These are phyloP conservation scores for Zenarchopterus dispar DNA, from an alignment of 2,797 vertebrate species.

Conservation along the genomic window DNA sequence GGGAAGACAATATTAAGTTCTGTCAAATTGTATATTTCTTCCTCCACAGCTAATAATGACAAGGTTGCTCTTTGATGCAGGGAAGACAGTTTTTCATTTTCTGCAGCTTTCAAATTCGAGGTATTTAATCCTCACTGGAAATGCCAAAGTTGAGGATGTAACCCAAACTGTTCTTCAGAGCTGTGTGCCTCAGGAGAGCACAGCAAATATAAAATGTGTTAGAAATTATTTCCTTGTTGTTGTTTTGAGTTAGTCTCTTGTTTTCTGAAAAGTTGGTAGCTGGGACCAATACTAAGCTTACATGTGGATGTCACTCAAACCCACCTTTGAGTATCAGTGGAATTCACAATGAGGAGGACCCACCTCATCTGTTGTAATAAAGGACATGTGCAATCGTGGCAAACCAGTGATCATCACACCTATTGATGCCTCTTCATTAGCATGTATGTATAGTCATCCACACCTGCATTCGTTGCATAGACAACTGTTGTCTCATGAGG, in stretches of 20 bases:
- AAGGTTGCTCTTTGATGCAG: conserved; percentile 74
- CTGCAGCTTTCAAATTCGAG: conserved; percentile 70
- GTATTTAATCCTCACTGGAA: conserved; percentile 77
- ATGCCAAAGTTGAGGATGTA: conserved; percentile 75
- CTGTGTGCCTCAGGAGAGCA: conserved; percentile 65
- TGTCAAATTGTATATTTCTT: conserved; percentile 70
- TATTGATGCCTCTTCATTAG: conserved; percentile 14
- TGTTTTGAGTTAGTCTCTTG: conserved; percentile 64
- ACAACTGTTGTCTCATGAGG: conserved; percentile 4
- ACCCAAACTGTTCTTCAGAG: conserved; percentile 67
- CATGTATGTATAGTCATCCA: conserved; percentile 5
- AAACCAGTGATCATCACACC: conserved; percentile 12
- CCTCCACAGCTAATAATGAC: conserved; percentile 70
- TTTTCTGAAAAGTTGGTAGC: conserved; percentile 64
- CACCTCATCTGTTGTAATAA: conserved; percentile 50
- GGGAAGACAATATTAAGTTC: conserved; percentile 60
- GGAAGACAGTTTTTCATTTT: conserved; percentile 76
- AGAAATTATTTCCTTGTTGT: conserved; percentile 66
- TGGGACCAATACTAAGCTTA: conserved; percentile 56
- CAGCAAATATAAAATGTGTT: conserved; percentile 69
- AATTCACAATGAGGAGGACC: conserved; percentile 57
- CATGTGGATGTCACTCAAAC: conserved; percentile 61
- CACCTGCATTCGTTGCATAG: conserved; percentile 1
- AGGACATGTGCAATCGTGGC: conserved; percentile 45
- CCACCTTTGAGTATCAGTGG: conserved; percentile 55